Percentiles rank a stretch among this genome's conserved stretches.
phyloP scores from a whole-genome alignment of 2,888 invertebrate genomes.

The Melinopterus prodromus region DNA sequence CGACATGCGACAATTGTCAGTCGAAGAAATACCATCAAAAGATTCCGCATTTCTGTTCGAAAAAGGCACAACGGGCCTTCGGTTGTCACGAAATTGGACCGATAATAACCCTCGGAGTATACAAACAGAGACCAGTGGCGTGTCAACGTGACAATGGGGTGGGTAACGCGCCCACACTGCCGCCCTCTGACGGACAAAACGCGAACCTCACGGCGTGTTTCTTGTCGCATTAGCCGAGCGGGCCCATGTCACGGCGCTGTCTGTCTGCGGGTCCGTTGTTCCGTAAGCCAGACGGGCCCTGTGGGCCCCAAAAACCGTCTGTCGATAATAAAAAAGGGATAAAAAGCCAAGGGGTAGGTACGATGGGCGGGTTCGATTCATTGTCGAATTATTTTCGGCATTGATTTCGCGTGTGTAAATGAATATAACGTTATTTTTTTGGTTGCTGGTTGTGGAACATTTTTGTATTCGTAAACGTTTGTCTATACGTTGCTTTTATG shows the following conservation, averaged over 20 bases:
- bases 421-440: no score
- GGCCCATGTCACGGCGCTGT: background rate
- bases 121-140: slow-evolving; percentile 36
- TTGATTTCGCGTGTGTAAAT: background rate
- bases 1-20: no score
- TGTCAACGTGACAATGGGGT: slow-evolving; percentile 35
- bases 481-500: no score
- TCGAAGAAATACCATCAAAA: no score
- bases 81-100: slow-evolving; percentile 34
- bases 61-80: slow-evolving; percentile 16
- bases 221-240: slow-evolving; percentile 16
- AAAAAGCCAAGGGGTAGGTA: background rate
- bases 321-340: background rate
- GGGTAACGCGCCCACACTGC: slow-evolving; percentile 20
- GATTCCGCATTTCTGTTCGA: background rate
- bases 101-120: slow-evolving; percentile 39
- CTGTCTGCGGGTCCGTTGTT: background rate
- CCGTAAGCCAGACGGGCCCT: background rate
- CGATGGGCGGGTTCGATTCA: background rate
- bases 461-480: no score
- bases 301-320: background rate
- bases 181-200: slow-evolving; percentile 10
- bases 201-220: slow-evolving; percentile 12
- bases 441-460: no score
- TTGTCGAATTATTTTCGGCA: background rate